Evolutionary conservation across 2,888 invertebrate genomes (phyloP).

Genomic region (Scrobipalpa costella): DNA sequence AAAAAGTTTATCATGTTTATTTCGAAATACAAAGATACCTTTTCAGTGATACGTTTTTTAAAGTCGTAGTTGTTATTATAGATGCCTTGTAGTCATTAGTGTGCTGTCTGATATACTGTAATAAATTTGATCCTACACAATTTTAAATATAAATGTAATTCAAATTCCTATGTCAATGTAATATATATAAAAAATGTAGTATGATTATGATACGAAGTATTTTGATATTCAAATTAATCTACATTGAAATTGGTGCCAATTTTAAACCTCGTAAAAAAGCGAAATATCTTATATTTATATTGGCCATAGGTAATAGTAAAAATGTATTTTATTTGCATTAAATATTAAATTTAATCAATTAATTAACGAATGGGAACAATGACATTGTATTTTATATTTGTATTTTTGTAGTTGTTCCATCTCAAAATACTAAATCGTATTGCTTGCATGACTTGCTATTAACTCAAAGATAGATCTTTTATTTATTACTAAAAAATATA

Average conservation of each 20-base stretch:
- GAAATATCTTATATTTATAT: constrained; percentile 33
- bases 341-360: constrained; percentile 44
- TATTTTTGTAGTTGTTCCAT: constrained; percentile 36
- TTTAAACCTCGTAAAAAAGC: constrained; percentile 35
- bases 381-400: constrained; percentile 43
- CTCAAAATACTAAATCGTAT: background rate
- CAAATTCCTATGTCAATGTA: background rate
- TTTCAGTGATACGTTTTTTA: too few species aligned
- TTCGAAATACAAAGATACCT: too few species aligned
- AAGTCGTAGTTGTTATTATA: too few species aligned
- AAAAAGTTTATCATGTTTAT: too few species aligned
- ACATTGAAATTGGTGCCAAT: constrained; percentile 64
- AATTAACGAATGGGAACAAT: constrained; percentile 72
- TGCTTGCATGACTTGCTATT: background rate
- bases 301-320: constrained; percentile 41
- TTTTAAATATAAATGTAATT: background rate
- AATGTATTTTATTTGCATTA: constrained; percentile 39
- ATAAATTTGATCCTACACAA: background rate
- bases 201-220: constrained; percentile 13
- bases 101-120: too few species aligned
- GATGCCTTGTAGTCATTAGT: too few species aligned
- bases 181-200: background rate
- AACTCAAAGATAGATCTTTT: background rate
- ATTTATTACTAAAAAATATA: background rate
- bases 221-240: constrained; percentile 41